Conservation (phyloP, 2,113 vertebrate species). For the Pomatorhinus ruficollis region DNA sequence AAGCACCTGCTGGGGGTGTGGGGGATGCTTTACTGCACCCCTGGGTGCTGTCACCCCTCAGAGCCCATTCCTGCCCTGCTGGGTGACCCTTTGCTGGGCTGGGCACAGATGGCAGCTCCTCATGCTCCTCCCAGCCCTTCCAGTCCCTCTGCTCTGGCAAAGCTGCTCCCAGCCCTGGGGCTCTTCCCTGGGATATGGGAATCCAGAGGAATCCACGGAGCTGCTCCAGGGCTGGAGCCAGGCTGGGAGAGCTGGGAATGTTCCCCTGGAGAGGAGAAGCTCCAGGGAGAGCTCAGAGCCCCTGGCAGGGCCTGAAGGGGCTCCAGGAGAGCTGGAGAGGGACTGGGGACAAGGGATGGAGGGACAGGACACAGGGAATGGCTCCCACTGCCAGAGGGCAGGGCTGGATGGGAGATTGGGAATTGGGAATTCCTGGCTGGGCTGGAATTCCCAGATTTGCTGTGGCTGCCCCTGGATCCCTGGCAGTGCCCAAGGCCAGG, state of each 20-base stretch:
- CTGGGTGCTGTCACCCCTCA: background rate
- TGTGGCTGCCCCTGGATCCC: background rate
- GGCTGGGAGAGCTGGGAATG: background rate
- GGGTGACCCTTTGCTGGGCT: background rate
- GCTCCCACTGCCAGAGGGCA: background rate
- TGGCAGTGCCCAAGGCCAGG: background rate
- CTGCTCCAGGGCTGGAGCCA: background rate
- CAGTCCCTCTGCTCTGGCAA: background rate
- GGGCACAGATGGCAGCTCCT: rapidly evolving
- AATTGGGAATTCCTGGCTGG: background rate
- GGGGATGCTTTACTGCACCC: no score
- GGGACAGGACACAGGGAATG: background rate
- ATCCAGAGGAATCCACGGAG: rapidly evolving
- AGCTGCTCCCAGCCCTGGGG: background rate
- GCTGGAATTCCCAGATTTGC: background rate
- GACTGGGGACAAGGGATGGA: background rate
- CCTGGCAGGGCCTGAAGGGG: background rate
- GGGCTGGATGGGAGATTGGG: background rate
- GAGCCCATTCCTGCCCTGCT: rapidly evolving
- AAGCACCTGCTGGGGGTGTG: no score
- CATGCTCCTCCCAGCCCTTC: background rate
- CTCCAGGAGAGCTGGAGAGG: background rate
- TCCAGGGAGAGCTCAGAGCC: background rate
- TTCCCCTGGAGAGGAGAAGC: background rate
- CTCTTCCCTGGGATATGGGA: background rate